Evolutionary conservation across 2,888 invertebrate species (phyloP).

Genomic region (Harpalus rubripes): DNA sequence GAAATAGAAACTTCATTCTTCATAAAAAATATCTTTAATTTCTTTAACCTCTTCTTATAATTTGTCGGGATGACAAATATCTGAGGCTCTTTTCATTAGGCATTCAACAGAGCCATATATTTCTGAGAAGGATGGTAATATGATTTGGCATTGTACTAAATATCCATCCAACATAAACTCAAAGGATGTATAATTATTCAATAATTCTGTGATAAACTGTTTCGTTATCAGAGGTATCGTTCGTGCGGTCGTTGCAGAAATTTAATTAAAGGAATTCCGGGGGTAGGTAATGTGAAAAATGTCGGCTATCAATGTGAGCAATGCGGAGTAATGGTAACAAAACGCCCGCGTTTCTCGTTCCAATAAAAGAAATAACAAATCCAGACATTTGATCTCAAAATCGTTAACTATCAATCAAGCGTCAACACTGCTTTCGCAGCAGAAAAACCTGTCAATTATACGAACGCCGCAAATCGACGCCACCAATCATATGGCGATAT

Average conservation of each 20-base stretch:
- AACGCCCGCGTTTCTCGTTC: conserved; percentile 6
- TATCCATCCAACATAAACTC: too few relatives aligned
- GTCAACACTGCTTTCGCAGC: conserved; percentile 22
- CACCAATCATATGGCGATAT: conserved; percentile 10
- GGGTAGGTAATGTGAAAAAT: background rate
- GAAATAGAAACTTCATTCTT: too few relatives aligned
- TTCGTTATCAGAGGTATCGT: background rate
- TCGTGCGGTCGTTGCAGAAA: background rate
- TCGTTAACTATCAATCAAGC: conserved; percentile 44
- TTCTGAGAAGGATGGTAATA: too few relatives aligned
- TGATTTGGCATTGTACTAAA: too few relatives aligned
- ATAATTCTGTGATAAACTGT: background rate
- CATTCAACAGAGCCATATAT: too few relatives aligned
- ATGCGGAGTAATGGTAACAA: background rate
- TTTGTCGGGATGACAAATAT: too few relatives aligned
- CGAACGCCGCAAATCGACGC: conserved; percentile 30
- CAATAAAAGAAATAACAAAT: conserved; percentile 50
- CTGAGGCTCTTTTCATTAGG: too few relatives aligned
- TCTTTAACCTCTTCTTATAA: too few relatives aligned
- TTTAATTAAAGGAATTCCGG: background rate
- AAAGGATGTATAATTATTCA: background rate
- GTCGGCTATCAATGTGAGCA: background rate
- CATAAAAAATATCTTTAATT: too few relatives aligned
- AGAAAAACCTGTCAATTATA: conserved; percentile 47
- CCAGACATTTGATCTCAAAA: conserved; percentile 34